Evolutionary conservation across 2,113 vertebrate genomes (phyloP), one percentile per base, ranked within the genome.

Genomic region (Cottus gobio): DNA sequence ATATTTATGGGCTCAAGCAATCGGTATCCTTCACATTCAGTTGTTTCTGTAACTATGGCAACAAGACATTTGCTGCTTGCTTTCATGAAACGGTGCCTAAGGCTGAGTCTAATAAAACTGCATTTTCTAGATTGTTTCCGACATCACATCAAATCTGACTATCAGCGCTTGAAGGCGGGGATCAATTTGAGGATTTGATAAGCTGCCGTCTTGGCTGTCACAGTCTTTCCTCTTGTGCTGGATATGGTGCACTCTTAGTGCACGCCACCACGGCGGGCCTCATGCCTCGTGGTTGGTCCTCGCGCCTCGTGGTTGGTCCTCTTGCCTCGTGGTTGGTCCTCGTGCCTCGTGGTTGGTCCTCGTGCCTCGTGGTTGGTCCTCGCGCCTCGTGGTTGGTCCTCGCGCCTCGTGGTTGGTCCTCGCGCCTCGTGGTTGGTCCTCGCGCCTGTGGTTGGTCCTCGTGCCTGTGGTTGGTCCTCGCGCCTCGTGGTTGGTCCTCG

Each of bases 1-100:
- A 86, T 69, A 87, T 87, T 62, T 80, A 85, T 79, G 66, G 68
- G 5, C 46, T 61, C 12, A 7, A 71, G 81, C 61, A 66, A 75
- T 56, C 46, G 44, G 30, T n/a, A 5, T 52, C 75, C 50, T 77
- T 85, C 69, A 64, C 58, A 52, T 71, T 82, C 61, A 37, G n/a
- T 75, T 75, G 26, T 74, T 73, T 72, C 60, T 56, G 88, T 92
- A 80, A 75, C 90, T 76, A 89, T 89, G 75, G 85, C 69, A 93
- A 91, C 86, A 75, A 74, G 75, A 69, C 46, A 71, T 82, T 82
- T 71, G 52, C 61, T 67, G 69, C 67, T 67, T 69, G 71, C 54
- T 58, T 75, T 79, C 36, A 58, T 67, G 39, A 89, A 85, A 78
- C 50, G 34, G 56, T 64, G 80, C 80, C 63, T 44, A n/a, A 62